These are phyloP conservation scores for Anagyrus pseudococci DNA, from an alignment of 2,888 invertebrate species.

Conservation along the genomic window DNA sequence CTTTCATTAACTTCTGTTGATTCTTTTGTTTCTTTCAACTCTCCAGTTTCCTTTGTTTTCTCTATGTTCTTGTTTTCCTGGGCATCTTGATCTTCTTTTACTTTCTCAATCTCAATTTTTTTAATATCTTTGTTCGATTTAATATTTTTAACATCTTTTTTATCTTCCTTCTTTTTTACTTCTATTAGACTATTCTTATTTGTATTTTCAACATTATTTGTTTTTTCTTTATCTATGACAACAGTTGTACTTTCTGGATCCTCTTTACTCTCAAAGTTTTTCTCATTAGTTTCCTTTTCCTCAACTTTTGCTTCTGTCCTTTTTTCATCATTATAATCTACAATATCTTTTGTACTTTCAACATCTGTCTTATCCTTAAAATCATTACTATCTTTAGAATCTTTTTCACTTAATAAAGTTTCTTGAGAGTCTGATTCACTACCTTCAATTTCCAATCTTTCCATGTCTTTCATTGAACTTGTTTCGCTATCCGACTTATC, in stretches of 20 bases:
- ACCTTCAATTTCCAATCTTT: slow-evolving; percentile 6
- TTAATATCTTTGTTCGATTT: too few relatives aligned
- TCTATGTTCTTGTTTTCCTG: neutral
- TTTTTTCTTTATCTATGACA: neutral
- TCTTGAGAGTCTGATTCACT: neutral
- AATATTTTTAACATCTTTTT: neutral
- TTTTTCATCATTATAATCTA: neutral
- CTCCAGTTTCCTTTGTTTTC: neutral
- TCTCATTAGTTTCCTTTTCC: neutral
- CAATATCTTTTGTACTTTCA: neutral
- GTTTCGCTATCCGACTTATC: neutral
- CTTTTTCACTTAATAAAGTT: neutral
- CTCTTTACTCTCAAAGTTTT: neutral
- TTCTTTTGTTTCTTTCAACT: neutral
- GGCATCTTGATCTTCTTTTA: slow-evolving; percentile 16
- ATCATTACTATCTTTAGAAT: neutral
- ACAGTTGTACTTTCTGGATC: neutral
- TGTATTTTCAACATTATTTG: neutral
- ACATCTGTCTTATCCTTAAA: neutral
- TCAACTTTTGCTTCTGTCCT: neutral
- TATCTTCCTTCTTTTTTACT: neutral
- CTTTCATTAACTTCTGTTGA: slow-evolving; percentile 10
- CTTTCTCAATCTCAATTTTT: neutral
- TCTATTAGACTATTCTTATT: neutral
- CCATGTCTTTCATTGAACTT: slow-evolving; percentile 17